These are phyloP conservation scores for Mimas tiliae DNA, from an alignment of 2,888 invertebrate genomes.

Conservation along the genomic window DNA sequence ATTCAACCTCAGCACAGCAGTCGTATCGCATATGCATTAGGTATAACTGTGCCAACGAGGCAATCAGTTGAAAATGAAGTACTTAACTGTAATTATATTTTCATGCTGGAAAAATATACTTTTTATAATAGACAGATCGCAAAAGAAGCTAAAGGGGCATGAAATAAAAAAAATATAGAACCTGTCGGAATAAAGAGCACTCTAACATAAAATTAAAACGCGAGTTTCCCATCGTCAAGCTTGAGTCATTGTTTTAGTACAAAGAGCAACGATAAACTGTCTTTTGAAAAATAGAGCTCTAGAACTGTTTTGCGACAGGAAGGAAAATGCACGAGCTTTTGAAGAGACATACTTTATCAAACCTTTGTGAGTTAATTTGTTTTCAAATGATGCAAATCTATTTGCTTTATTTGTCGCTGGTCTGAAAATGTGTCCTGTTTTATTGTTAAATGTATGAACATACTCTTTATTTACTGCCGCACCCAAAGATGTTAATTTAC, in stretches of 20 bases:
- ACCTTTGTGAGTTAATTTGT: constrained; percentile 7
- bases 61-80: too few relatives aligned
- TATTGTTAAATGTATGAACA: neutral
- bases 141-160: neutral
- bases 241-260: constrained; percentile 48
- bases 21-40: too few relatives aligned
- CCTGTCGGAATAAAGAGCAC: neutral
- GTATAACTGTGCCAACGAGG: too few relatives aligned
- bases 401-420: neutral
- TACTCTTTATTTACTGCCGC: too few relatives aligned
- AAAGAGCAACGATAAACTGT: constrained; percentile 44
- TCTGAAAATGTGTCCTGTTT: neutral
- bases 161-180: neutral
- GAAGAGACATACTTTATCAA: too few relatives aligned
- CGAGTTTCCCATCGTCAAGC: constrained; percentile 36
- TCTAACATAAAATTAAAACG: constrained; percentile 53
- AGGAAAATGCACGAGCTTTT: neutral
- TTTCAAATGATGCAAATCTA: neutral
- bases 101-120: neutral
- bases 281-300: constrained; percentile 14
- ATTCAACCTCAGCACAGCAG: too few relatives aligned
- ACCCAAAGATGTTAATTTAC: too few relatives aligned
- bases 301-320: constrained; percentile 6
- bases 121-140: neutral
- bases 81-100: neutral